Conservation (phyloP, 2,888 invertebrate genomes). For the Fabriciana adippe region DNA sequence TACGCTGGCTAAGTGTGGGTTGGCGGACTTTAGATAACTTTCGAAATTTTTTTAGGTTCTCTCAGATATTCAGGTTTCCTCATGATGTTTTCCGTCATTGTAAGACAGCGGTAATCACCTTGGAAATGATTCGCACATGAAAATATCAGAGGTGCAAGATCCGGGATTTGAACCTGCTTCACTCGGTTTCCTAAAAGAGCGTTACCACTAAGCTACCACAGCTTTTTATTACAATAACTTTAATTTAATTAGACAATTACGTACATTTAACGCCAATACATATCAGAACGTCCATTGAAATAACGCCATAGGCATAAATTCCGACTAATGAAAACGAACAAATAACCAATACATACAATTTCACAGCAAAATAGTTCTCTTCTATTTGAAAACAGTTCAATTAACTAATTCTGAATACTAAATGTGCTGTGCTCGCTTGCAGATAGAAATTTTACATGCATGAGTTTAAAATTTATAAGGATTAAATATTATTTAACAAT, state of each 20-base stretch:
- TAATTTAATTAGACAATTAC: constrained; percentile 8
- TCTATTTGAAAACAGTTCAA: constrained; percentile 31
- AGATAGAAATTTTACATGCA: constrained; percentile 16
- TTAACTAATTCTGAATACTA: constrained; percentile 28
- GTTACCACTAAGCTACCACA: no score
- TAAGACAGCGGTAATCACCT: no score
- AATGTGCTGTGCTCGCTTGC: constrained; percentile 16
- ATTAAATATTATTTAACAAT: neutral
- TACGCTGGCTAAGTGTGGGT: no score
- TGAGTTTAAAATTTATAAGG: constrained; percentile 18
- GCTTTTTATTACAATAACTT: neutral
- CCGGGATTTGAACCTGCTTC: no score
- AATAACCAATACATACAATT: constrained; percentile 27
- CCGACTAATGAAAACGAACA: constrained; percentile 20
- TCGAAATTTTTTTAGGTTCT: no score
- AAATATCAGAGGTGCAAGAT: no score
- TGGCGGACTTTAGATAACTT: no score
- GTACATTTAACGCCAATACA: constrained; percentile 5
- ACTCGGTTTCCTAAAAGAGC: no score
- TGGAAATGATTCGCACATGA: no score
- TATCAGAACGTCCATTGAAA: constrained; percentile 4
- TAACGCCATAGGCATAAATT: neutral
- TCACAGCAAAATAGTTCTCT: constrained; percentile 18
- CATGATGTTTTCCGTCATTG: no score
- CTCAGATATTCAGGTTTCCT: no score